Evolutionary conservation across 53 echinoderm and acorn worm species (phyloP).

Genomic region (Paracentrotus lividus): DNA sequence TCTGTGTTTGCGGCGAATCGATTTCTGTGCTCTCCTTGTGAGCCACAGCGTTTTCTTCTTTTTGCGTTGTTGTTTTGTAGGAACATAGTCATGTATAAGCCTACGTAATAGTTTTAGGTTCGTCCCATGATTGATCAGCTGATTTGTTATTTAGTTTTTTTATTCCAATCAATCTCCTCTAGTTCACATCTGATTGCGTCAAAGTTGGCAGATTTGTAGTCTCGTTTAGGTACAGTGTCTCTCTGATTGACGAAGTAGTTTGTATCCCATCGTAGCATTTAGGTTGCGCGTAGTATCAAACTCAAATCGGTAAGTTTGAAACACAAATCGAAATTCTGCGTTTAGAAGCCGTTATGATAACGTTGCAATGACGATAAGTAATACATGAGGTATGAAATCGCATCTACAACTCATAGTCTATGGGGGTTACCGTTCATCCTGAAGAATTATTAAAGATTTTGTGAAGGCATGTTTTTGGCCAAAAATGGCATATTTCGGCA

Average conservation of each 20-base stretch:
- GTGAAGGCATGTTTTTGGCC: no score
- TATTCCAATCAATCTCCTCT: constrained; percentile 45
- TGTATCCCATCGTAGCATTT: constrained; percentile 69
- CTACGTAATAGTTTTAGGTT: not conserved
- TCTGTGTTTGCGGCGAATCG: not conserved
- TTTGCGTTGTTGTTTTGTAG: not conserved
- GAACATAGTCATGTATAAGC: not conserved
- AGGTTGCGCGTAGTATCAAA: no score
- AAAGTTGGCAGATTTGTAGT: constrained; percentile 65
- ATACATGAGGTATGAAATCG: no score
- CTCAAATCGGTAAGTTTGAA: no score
- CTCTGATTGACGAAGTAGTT: constrained; percentile 57
- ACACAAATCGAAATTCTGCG: no score
- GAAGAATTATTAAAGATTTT: no score
- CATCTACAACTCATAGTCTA: no score
- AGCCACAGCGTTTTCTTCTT: not conserved
- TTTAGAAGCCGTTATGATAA: no score
- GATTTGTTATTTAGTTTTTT: constrained; percentile 4
- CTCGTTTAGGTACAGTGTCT: constrained; percentile 59
- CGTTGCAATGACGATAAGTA: no score
- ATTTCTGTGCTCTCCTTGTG: not conserved
- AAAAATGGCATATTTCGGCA: no score
- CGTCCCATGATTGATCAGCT: constrained; percentile 55
- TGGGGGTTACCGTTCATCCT: no score
- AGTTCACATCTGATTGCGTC: constrained; percentile 61